phyloP scores from a whole-genome alignment of 2,888 invertebrate species.

The Spodoptera littoralis region DNA sequence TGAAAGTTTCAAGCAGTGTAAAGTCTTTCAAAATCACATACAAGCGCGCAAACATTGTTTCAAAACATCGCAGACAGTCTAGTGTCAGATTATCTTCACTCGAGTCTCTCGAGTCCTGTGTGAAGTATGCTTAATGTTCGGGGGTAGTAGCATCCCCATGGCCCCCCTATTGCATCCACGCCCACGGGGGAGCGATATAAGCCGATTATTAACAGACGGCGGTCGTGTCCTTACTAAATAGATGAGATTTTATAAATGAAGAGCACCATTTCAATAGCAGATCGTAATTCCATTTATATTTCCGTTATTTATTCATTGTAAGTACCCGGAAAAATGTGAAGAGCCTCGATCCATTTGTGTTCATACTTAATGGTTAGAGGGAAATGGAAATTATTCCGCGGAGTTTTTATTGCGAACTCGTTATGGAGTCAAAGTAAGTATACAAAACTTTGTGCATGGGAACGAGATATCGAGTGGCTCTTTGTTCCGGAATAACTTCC shows the following conservation, averaged over 20 bases:
- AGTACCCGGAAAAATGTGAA: conserved; percentile 35
- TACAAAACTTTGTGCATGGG: conserved; percentile 30
- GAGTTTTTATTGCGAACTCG: conserved; percentile 39
- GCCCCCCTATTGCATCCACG: conserved; percentile 37
- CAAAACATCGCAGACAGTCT: conserved; percentile 32
- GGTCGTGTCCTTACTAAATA: conserved; percentile 62
- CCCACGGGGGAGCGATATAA: conserved; percentile 66
- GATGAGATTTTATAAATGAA: conserved; percentile 58
- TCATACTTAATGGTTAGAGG: conserved; percentile 39
- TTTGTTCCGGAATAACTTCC: conserved; percentile 8
- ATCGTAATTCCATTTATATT: conserved; percentile 47
- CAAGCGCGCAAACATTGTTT: conserved; percentile 37
- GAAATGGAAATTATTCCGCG: conserved; percentile 46
- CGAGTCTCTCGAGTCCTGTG: conserved; percentile 33
- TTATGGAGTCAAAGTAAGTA: conserved; percentile 35
- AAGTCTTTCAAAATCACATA: conserved; percentile 35
- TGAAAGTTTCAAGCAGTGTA: conserved; percentile 25
- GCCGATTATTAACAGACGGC: conserved; percentile 77
- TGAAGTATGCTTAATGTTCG: conserved; percentile 44
- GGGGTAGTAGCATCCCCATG: conserved; percentile 27
- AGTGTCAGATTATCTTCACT: conserved; percentile 49
- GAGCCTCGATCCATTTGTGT: conserved; percentile 36
- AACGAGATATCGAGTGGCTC: conserved; percentile 22
- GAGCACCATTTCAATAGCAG: conserved; percentile 58
- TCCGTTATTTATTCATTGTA: conserved; percentile 50